Evolutionary conservation across 2,888 invertebrate genomes (phyloP).

Genomic region (Villa cingulata): DNA sequence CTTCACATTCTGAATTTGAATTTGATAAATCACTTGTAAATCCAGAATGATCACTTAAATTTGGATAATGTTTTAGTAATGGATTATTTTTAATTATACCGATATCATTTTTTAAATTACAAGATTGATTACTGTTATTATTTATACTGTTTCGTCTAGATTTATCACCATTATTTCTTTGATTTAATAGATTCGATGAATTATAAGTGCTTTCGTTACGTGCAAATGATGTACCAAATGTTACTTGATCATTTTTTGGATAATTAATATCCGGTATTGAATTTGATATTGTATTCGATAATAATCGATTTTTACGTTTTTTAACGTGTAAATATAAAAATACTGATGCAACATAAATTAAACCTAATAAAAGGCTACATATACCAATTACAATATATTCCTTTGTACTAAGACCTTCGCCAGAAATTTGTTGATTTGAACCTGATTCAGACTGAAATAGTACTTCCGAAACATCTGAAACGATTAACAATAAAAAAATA

Average conservation of each 20-base stretch:
- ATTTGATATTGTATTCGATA: constrained; percentile 27
- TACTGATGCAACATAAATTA: constrained; percentile 76
- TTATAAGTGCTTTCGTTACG: constrained; percentile 33
- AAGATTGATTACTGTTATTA: constrained; percentile 32
- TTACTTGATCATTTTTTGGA: constrained; percentile 36
- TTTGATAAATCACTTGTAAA: constrained; percentile 45
- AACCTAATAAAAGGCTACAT: constrained; percentile 68
- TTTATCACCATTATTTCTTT: constrained; percentile 22
- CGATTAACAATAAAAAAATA: not conserved
- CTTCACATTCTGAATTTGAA: constrained; percentile 52
- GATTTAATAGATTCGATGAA: constrained; percentile 24
- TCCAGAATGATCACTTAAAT: constrained; percentile 37
- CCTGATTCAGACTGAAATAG: constrained; percentile 55
- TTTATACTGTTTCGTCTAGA: constrained; percentile 29
- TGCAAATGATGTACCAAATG: constrained; percentile 32
- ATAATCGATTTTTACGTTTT: constrained; percentile 40
- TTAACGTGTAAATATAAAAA: constrained; percentile 68
- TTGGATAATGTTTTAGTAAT: constrained; percentile 49
- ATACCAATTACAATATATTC: constrained; percentile 76
- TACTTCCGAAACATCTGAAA: constrained; percentile 66
- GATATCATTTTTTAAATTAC: constrained; percentile 41
- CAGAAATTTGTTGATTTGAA: constrained; percentile 40
- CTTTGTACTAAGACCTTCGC: constrained; percentile 51
- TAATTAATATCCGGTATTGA: constrained; percentile 35
- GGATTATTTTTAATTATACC: constrained; percentile 71